A percentile compares a stretch with the other conserved stretches of the same genome.
Evolutionary conservation across 2,797 vertebrate genomes (phyloP).

Genomic region (Chloroceryle inda): DNA sequence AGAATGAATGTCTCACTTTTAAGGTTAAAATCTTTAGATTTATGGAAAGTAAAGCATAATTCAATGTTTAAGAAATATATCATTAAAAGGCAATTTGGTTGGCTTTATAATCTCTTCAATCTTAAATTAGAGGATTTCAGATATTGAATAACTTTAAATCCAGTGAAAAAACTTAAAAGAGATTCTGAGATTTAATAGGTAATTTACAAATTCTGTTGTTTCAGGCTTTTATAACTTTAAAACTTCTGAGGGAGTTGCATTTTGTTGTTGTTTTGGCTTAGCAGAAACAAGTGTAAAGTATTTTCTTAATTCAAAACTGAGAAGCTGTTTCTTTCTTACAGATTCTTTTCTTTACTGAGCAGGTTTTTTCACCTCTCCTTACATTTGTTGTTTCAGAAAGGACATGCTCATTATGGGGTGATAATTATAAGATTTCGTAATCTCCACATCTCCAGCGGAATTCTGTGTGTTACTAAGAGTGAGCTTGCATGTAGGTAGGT

Average conservation of each 20-base stretch:
- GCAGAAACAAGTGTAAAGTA: not conserved
- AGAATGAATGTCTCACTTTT: slow-evolving; percentile 56
- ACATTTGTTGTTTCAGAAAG: not conserved
- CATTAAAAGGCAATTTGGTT: slow-evolving; percentile 71
- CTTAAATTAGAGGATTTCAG: slow-evolving; percentile 52
- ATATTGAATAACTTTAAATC: slow-evolving; percentile 19
- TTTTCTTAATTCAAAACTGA: not conserved
- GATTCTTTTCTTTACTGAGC: not conserved
- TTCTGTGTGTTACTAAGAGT: not conserved
- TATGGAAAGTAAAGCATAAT: slow-evolving; percentile 62
- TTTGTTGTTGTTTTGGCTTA: not conserved
- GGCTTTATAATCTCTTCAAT: slow-evolving; percentile 59
- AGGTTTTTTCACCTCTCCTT: not conserved
- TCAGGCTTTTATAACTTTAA: not conserved
- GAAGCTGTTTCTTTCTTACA: not conserved
- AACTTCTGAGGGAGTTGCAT: not conserved
- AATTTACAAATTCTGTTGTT: not conserved
- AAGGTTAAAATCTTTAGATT: slow-evolving; percentile 69
- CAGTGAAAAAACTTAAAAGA: not conserved
- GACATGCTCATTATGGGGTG: not conserved
- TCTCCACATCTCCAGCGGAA: not conserved
- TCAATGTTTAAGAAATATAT: slow-evolving; percentile 65
- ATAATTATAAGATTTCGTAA: not conserved
- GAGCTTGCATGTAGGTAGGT: not conserved
- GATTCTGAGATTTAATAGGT: slow-evolving; percentile 18